These are phyloP conservation scores for Myxocyprinus asiaticus DNA, from an alignment of 2,113 vertebrate species.

Conservation along the genomic window DNA sequence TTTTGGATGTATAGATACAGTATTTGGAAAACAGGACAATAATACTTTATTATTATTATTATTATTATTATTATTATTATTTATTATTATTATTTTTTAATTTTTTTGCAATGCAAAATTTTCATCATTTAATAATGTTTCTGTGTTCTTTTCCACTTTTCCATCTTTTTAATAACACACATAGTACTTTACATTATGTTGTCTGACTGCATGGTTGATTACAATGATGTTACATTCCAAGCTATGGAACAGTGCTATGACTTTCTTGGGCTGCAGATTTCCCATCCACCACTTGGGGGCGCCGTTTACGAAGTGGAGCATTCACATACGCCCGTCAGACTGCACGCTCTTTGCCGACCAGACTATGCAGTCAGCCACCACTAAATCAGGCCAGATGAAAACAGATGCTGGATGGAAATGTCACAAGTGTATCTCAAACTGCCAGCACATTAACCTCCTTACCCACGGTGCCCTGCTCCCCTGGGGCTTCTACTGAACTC, in stretches of 20 bases:
- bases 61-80: no score
- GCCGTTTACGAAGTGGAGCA: conserved; percentile 60
- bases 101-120: not conserved
- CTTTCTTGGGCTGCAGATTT: conserved; percentile 26
- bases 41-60: no score
- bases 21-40: no score
- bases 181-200: conserved; percentile 10
- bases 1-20: no score
- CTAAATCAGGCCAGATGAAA: conserved; percentile 77
- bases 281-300: conserved; percentile 70
- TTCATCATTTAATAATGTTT: not conserved
- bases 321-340: not conserved
- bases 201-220: conserved; percentile 18
- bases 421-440: conserved; percentile 80
- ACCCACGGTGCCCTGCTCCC: conserved; percentile 67
- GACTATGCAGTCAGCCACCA: conserved; percentile 23
- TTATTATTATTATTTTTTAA: not conserved
- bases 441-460: conserved; percentile 79
- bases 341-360: conserved; percentile 16
- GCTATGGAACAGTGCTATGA: not conserved
- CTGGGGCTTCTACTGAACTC: conserved; percentile 54
- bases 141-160: not conserved
- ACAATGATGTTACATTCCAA: not conserved
- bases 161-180: not conserved
- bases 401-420: conserved; percentile 79